Evolutionary conservation across 1,140 invertebrate species (phyloP), one percentile per base, ranked within the genome.

Genomic region (Temnothorax nylanderi): DNA sequence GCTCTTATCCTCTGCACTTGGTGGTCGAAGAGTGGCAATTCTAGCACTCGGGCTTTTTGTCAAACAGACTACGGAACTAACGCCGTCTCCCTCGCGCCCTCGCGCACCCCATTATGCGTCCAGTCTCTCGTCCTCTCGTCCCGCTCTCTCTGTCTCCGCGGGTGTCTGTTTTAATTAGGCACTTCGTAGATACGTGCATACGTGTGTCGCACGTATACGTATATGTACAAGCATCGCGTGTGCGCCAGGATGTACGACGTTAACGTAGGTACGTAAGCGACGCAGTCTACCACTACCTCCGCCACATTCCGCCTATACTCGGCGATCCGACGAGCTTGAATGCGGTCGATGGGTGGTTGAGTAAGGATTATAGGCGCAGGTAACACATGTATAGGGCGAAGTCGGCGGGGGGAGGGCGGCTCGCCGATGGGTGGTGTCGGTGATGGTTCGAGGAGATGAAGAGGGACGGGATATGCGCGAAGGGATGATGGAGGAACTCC

Each of bases 81-180:
- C 41, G 71, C 80, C 86, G 64, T 92, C 91, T 91, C 91, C 85
- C 91, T 93, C 85, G 82, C 92, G 87, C 92, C 89, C 92, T 92
- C 92, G 91, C 91, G 41, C 26, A 88, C 84, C 76, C 90, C 82
- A 93, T 94, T 94, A 93, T 94, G 86, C 89, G 69, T 44, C 84
- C 85, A 78, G 85, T 84, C 51, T 87, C 78, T 58, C 26, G 26
- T 26, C 87, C 81, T 87, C 86, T 91, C 88, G 4, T 62, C 18
- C 47, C 62, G 37, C 72, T 71, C 54, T 65, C 47, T 82, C 26
- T 86, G 90, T 94, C 92, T 94, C 93, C 90, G 13, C 72, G 93
- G 92, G 93, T 94, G 94, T 94, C 93, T 94, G 94, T 94, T 95
- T 95, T 95, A 95, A 95, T 95, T 95, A 95, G 95, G 94, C 94